phyloP scores from a whole-genome alignment of 2,888 invertebrate genomes.

The Carterocephalus palaemon region DNA sequence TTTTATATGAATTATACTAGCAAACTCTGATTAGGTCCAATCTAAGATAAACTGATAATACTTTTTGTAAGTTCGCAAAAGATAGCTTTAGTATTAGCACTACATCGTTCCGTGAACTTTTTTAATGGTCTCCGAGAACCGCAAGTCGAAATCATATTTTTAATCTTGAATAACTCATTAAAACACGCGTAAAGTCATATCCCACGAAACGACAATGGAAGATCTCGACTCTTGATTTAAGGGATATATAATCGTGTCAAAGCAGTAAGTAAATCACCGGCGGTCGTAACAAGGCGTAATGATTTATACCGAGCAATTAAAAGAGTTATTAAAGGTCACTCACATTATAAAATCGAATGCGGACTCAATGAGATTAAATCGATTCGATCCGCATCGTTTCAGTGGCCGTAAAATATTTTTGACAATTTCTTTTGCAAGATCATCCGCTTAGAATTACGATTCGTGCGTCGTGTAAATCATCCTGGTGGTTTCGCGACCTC shows the following conservation, averaged over 20 bases:
- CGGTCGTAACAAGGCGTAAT: constrained; percentile 65
- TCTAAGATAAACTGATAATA: too few relatives aligned
- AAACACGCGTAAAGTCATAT: constrained; percentile 58
- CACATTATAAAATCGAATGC: constrained; percentile 32
- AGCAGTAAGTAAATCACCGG: constrained; percentile 71
- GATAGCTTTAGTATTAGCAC: too few relatives aligned
- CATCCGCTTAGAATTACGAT: constrained; percentile 58
- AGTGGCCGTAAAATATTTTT: constrained; percentile 67
- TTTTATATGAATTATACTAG: too few relatives aligned
- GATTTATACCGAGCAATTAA: constrained; percentile 77
- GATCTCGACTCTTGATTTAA: constrained; percentile 59
- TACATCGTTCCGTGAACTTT: constrained; percentile 13
- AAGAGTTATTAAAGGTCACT: constrained; percentile 60
- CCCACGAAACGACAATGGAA: constrained; percentile 61
- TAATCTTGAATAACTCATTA: constrained; percentile 66
- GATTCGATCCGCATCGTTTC: constrained; percentile 59
- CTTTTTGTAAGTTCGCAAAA: too few relatives aligned
- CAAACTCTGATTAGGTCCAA: too few relatives aligned
- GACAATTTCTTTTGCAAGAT: constrained; percentile 53
- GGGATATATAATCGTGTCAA: constrained; percentile 60
- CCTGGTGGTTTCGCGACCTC: constrained; percentile 65
- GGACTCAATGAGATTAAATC: constrained; percentile 63
- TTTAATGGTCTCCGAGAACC: constrained; percentile 24
- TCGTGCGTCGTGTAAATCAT: constrained; percentile 61
- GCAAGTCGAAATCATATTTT: constrained; percentile 38